These are phyloP conservation scores for Agrochola macilenta DNA, from an alignment of 2,888 invertebrate species.

Conservation along the genomic window DNA sequence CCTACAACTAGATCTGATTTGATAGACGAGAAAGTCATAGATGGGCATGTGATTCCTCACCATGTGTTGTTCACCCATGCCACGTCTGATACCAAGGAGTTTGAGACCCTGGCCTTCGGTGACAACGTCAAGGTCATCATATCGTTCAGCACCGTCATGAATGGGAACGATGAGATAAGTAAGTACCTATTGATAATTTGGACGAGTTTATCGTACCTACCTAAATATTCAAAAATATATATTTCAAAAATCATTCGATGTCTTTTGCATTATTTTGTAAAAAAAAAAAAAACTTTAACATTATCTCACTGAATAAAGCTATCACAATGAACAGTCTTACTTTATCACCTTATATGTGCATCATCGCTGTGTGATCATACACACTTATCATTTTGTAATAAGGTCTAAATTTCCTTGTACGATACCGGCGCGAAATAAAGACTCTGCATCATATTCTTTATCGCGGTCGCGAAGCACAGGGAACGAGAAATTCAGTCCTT, in stretches of 20 bases:
- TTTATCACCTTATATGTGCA: background rate
- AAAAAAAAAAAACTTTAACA: background rate
- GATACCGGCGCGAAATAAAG: background rate
- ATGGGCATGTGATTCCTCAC: constrained; percentile 97
- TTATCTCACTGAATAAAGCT: background rate
- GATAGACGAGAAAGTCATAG: constrained; percentile 96
- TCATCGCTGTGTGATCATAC: background rate
- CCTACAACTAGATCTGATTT: constrained; percentile 93
- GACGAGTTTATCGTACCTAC: background rate
- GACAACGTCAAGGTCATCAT: constrained; percentile 96
- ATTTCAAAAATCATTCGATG: no score
- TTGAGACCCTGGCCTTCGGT: constrained; percentile 95
- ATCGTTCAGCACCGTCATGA: constrained; percentile 93
- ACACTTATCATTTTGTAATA: background rate
- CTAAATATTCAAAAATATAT: background rate
- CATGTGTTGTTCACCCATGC: constrained; percentile 96
- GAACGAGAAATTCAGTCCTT: constrained; percentile 7
- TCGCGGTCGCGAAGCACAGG: background rate
- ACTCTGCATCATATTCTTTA: background rate
- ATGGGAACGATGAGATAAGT: constrained; percentile 92
- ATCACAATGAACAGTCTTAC: background rate
- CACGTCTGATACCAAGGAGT: constrained; percentile 93
- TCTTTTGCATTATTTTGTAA: background rate
- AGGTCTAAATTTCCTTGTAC: background rate
- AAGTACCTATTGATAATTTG: constrained; percentile 68